phyloP scores from a whole-genome alignment of 2,797 vertebrate species.

The Falco biarmicus region DNA sequence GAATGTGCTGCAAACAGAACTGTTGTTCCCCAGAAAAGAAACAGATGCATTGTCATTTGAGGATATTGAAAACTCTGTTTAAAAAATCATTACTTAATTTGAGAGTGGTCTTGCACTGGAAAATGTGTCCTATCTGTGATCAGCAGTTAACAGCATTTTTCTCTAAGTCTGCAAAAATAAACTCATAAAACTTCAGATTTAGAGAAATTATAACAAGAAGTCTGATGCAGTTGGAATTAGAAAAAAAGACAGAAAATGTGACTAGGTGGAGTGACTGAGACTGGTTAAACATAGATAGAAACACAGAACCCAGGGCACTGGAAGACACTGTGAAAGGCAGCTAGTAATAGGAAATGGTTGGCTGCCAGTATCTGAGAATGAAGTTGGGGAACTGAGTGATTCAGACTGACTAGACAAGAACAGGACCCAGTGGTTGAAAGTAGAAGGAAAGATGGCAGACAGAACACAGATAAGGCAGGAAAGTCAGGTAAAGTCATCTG shows the following conservation, averaged over 20 bases:
- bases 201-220: constrained; percentile 19
- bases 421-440: not conserved
- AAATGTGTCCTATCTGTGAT: not conserved
- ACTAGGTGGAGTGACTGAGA: not conserved
- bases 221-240: not conserved
- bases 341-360: not conserved
- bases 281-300: not conserved
- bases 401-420: not conserved
- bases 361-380: not conserved
- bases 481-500: not conserved
- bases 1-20: constrained; percentile 9
- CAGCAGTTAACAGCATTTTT: not conserved
- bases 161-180: not conserved
- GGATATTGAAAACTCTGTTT: constrained; percentile 17
- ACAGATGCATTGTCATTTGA: not conserved
- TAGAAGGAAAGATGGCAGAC: not conserved
- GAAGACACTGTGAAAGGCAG: not conserved
- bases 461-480: not conserved
- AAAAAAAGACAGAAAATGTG: constrained; percentile 6
- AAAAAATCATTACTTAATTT: constrained; percentile 20
- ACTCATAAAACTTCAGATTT: not conserved
- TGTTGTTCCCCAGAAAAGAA: not conserved
- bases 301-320: not conserved
- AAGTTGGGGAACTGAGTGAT: not conserved
- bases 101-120: not conserved